phyloP scores from a whole-genome alignment of 2,888 invertebrate genomes.

The Meteorus colon region DNA sequence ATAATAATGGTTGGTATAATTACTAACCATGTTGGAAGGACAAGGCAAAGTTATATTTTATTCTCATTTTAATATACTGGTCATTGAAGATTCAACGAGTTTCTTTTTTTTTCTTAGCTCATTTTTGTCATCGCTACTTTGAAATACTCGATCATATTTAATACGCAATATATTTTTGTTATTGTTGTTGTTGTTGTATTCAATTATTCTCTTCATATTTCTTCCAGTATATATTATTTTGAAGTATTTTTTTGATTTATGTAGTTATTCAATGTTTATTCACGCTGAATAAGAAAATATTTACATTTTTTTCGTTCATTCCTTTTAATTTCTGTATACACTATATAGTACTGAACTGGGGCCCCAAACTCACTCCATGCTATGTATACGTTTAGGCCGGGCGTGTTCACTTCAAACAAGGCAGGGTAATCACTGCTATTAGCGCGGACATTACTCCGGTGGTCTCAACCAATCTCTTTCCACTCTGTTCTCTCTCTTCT shows the following conservation, averaged over 20 bases:
- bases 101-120: constrained; percentile 40
- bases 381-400: constrained; percentile 52
- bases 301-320: too few relatives aligned
- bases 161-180: too few relatives aligned
- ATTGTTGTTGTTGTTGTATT: too few relatives aligned
- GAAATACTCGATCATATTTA: constrained; percentile 10
- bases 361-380: too few relatives aligned
- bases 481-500: constrained; percentile 55
- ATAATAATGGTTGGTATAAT: constrained; percentile 68
- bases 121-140: constrained; percentile 13
- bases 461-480: constrained; percentile 73
- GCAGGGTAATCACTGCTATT: constrained; percentile 78
- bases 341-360: too few relatives aligned
- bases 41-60: not conserved
- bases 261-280: too few relatives aligned
- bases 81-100: constrained; percentile 31
- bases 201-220: too few relatives aligned
- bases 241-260: too few relatives aligned
- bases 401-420: constrained; percentile 68
- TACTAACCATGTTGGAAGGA: constrained; percentile 53
- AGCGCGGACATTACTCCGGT: constrained; percentile 76
- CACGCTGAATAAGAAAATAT: too few relatives aligned
- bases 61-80: constrained; percentile 16
- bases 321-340: too few relatives aligned
- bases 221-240: too few relatives aligned